phyloP scores from a whole-genome alignment of 1,140 invertebrate species.

The Dufourea novaeangliae region DNA sequence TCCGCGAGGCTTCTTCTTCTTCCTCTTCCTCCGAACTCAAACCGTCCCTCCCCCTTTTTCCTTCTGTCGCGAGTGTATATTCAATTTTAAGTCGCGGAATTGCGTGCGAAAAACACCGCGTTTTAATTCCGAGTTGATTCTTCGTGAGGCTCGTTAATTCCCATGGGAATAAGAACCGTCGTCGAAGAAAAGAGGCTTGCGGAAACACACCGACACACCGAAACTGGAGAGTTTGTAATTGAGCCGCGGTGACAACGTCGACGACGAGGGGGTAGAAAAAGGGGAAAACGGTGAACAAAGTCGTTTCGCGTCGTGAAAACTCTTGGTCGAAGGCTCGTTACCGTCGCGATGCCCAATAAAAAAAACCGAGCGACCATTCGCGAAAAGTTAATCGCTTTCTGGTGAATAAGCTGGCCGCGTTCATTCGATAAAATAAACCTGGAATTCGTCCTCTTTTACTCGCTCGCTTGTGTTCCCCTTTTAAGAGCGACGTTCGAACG shows the following conservation, averaged over 20 bases:
- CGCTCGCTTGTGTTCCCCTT: not conserved
- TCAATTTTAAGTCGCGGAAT: constrained; percentile 60
- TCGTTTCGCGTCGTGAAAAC: constrained; percentile 5
- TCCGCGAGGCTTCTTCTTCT: constrained; percentile 45
- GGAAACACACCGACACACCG: constrained; percentile 31
- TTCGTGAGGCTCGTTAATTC: constrained; percentile 64
- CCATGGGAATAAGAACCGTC: constrained; percentile 44
- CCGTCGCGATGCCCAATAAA: constrained; percentile 18
- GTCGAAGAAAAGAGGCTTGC: constrained; percentile 3
- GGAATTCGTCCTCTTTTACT: not conserved
- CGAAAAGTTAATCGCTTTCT: constrained; percentile 16
- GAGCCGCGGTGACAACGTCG: constrained; percentile 20
- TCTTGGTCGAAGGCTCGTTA: constrained; percentile 22
- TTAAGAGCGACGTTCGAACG: not conserved
- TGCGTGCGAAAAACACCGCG: constrained; percentile 25
- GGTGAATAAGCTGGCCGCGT: not conserved
- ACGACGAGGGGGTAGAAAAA: not conserved
- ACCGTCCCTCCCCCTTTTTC: constrained; percentile 24
- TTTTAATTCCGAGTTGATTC: constrained; percentile 59
- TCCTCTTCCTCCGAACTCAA: constrained; percentile 47
- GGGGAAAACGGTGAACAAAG: constrained; percentile 1
- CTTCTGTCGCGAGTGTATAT: constrained; percentile 50
- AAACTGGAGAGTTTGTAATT: constrained; percentile 28
- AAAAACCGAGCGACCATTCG: constrained; percentile 18
- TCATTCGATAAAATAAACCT: not conserved